These are phyloP conservation scores for Cettia cetti DNA, from an alignment of 2,113 vertebrate species.

Conservation along the genomic window DNA sequence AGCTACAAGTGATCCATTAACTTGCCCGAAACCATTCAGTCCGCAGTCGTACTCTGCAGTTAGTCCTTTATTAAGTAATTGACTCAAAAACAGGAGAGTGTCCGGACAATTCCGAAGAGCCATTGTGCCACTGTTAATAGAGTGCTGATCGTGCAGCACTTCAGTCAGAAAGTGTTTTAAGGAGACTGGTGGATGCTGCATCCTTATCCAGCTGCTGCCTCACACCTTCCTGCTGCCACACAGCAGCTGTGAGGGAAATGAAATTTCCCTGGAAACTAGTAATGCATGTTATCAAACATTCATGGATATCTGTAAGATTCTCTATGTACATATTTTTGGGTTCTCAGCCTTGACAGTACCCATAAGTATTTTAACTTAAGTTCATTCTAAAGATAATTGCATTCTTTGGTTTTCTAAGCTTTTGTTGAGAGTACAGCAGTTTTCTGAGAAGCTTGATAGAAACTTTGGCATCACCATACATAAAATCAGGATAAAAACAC, in stretches of 20 bases:
- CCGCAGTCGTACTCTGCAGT: not conserved
- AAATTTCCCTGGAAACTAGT: not conserved
- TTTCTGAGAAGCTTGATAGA: not conserved
- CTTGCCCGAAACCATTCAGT: not conserved
- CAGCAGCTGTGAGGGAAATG: not conserved
- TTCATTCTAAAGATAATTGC: not conserved
- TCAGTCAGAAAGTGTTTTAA: not conserved
- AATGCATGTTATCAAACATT: not conserved
- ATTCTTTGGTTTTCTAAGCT: not conserved
- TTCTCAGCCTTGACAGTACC: not conserved
- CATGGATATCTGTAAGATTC: not conserved
- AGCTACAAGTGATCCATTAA: not conserved
- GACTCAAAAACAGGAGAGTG: not conserved
- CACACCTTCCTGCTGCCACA: not conserved
- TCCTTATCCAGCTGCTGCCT: not conserved
- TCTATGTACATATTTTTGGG: not conserved
- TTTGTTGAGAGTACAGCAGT: not conserved
- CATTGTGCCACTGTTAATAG: not conserved
- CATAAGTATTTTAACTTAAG: not conserved
- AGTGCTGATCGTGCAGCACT: not conserved
- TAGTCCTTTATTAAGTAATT: not conserved
- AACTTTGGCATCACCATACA: not conserved
- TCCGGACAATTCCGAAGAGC: not conserved
- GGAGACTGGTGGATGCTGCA: not conserved
- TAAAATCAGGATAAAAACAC: not conserved